phyloP scores from a whole-genome alignment of 2,113 vertebrate species.

The Sardina pilchardus region DNA sequence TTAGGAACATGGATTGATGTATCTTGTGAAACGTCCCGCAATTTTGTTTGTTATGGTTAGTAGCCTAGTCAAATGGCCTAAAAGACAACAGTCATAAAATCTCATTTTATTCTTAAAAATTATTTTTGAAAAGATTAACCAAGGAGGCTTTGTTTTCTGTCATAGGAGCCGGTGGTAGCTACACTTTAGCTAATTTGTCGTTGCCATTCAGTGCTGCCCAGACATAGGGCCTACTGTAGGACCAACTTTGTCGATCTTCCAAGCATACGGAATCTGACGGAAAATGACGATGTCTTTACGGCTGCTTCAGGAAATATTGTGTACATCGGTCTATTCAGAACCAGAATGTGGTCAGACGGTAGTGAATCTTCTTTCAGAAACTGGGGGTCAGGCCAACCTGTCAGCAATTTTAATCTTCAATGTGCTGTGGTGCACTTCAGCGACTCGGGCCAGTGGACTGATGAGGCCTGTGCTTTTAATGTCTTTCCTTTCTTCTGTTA shows the following conservation, averaged over 20 bases:
- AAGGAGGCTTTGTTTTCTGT: background rate
- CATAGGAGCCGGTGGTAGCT: conserved; percentile 12
- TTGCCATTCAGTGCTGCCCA: conserved; percentile 28
- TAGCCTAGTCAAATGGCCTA: background rate
- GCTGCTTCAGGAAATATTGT: background rate
- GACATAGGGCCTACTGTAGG: background rate
- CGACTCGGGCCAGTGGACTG: background rate
- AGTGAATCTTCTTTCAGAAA: conserved; percentile 28
- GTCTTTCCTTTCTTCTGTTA: conserved; percentile 19
- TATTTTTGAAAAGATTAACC: background rate
- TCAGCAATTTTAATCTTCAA: background rate
- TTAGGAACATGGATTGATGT: background rate
- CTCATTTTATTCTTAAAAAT: background rate
- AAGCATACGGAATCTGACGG: conserved; percentile 9
- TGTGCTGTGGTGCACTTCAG: background rate
- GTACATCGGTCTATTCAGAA: conserved; percentile 33
- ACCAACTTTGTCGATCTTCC: background rate
- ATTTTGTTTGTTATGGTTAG: conserved; percentile 33
- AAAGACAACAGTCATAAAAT: no score
- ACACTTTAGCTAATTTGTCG: background rate
- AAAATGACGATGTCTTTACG: background rate
- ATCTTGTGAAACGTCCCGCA: background rate
- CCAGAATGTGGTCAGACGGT: conserved; percentile 34
- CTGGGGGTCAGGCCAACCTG: conserved; percentile 28
- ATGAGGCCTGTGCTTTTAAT: background rate